These are phyloP conservation scores for Caracal caracal DNA, from an alignment of 2,113 vertebrate genomes.

Conservation along the genomic window DNA sequence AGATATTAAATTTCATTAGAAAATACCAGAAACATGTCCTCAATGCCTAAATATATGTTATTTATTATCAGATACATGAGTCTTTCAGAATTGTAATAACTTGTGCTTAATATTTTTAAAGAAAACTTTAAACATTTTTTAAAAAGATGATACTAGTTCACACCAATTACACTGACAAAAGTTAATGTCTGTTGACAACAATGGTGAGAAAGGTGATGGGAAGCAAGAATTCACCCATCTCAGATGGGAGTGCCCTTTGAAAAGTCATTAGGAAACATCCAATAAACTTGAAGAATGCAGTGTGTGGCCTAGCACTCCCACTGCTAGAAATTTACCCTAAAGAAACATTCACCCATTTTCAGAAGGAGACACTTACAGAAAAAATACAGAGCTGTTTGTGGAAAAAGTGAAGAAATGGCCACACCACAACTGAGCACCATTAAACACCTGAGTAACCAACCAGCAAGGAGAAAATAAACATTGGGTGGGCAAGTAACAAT, in stretches of 20 bases:
- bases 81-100: background rate
- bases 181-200: background rate
- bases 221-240: background rate
- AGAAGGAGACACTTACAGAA: background rate
- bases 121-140: background rate
- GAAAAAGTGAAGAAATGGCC: background rate
- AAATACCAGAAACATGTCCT: background rate
- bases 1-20: background rate
- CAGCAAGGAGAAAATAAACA: background rate
- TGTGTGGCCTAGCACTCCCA: background rate
- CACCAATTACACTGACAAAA: background rate
- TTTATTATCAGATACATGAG: background rate
- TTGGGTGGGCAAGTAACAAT: background rate
- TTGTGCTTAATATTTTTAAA: constrained; percentile 9
- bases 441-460: background rate
- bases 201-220: background rate
- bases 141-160: background rate
- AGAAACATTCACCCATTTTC: background rate
- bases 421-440: background rate
- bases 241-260: background rate
- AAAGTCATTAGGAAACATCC: background rate
- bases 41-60: background rate
- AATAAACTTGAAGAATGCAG: background rate
- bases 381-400: background rate
- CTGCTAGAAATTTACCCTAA: constrained; percentile 26